phyloP scores from a whole-genome alignment of 2,888 invertebrate genomes.

The Drosophila meridionalis region DNA sequence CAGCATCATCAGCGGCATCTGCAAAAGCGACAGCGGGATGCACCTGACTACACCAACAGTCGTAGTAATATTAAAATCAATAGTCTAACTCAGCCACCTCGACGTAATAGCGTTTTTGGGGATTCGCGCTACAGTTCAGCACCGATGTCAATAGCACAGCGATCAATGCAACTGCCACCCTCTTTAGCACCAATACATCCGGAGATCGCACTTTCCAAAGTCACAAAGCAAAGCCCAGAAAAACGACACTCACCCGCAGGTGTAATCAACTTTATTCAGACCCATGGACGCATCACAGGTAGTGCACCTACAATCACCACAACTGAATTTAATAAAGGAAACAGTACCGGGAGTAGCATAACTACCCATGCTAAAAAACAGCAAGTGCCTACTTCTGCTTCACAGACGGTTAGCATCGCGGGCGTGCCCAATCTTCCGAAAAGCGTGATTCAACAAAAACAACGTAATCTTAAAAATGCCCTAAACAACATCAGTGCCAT shows the following conservation, averaged over 20 bases:
- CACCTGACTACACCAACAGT: constrained; percentile 16
- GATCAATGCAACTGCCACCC: constrained; percentile 57
- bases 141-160: constrained; percentile 68
- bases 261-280: constrained; percentile 77
- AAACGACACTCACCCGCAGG: constrained; percentile 67
- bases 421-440: constrained; percentile 55
- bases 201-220: constrained; percentile 39
- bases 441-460: constrained; percentile 77
- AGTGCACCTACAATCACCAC: constrained; percentile 52
- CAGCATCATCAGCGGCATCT: constrained; percentile 18
- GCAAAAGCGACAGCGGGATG: constrained; percentile 21
- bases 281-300: constrained; percentile 72
- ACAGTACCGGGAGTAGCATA: constrained; percentile 42
- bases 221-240: constrained; percentile 31
- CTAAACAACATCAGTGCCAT: constrained; percentile 76
- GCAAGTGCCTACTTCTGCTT: background rate
- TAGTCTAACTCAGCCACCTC: constrained; percentile 29
- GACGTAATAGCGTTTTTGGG: constrained; percentile 64
- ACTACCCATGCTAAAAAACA: constrained; percentile 16
- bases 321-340: constrained; percentile 10
- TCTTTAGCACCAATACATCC: constrained; percentile 43
- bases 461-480: constrained; percentile 79
- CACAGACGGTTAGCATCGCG: constrained; percentile 17
- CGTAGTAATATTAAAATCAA: constrained; percentile 24
- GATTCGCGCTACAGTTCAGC: constrained; percentile 65